phyloP scores from a whole-genome alignment of 2,113 vertebrate genomes.

The Charadrius vociferus region DNA sequence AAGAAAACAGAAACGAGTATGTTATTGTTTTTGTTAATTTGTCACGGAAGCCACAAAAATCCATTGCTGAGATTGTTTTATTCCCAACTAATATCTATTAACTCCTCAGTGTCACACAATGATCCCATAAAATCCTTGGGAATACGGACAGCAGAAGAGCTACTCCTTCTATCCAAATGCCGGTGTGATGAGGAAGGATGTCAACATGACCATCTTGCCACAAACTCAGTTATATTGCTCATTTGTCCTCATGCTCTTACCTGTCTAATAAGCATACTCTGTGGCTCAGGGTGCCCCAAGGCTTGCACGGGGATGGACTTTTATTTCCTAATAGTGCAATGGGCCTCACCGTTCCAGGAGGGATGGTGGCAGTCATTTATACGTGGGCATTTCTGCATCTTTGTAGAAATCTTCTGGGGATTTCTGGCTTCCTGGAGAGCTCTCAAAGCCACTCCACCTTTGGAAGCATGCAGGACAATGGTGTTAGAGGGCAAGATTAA shows the following conservation, averaged over 20 bases:
- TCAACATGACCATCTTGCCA: neutral
- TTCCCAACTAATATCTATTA: neutral
- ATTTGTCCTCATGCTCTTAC: neutral
- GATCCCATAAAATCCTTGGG: neutral
- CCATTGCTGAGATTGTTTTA: neutral
- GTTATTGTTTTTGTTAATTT: neutral
- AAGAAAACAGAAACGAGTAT: neutral
- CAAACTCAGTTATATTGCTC: accelerated
- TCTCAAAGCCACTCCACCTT: neutral
- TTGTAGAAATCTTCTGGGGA: neutral
- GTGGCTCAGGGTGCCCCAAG: neutral
- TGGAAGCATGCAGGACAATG: neutral
- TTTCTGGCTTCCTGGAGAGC: neutral
- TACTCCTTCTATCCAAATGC: neutral
- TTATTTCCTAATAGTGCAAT: neutral
- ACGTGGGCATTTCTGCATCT: neutral
- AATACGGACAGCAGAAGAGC: neutral
- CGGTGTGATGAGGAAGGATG: neutral
- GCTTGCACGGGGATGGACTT: accelerated
- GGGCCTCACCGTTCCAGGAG: neutral
- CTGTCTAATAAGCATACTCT: neutral
- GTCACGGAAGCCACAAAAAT: neutral
- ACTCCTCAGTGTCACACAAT: neutral
- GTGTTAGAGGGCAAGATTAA: neutral
- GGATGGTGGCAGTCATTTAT: neutral